Base-by-base conservation (phyloP, 2,797 vertebrate species). In the Xenops minutus region DNA sequence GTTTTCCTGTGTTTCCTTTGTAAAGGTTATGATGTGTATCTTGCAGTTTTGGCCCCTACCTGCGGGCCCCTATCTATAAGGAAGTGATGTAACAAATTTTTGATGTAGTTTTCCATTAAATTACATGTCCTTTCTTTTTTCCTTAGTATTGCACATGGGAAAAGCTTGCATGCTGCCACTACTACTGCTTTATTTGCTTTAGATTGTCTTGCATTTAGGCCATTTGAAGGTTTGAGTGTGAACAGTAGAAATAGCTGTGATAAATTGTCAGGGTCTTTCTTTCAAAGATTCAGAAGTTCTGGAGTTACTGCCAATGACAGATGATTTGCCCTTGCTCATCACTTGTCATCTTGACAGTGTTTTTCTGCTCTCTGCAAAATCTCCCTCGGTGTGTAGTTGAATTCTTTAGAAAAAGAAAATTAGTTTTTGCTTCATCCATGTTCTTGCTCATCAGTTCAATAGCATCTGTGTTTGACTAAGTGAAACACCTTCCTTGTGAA, bases 301-400 rank as follows among this genome's bases (percentile, higher is more conserved):
- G 92, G 91, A 97, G 83, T 96, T 88, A 86, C 81, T 97, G 96
- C 95, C 93, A 91, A 36, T 97, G 96, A 98, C 97, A 97, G 96
- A 98, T 97, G 97, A 96, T 93, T 97, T 96, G 94, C 96, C 95
- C 95, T 97, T 95, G 74, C 88, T 97, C 88, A 87, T 94, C 46
- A 46, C 96, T 97, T 97, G 84, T 97, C 92, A 95, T 95, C 64
- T 87, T 96, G 96, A 97, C 97, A 97, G 87, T 19, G 1, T 83
- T 96, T 94, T 91, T 80, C 37, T 75, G 32, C 29, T 77, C 54
- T 71, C 54, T 95, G 67, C 66, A 94, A 91, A 92, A 87, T 97
- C 67, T 94, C 64, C 59, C 29, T 96, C 84, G 39, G 36, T 90
- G 61, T 89, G 43, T 82, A 62, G 77, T 90, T 69, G 81, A 86